A percentile compares a stretch with the other conserved stretches of the same genome.
phyloP scores from a whole-genome alignment of 2,888 invertebrate genomes.

The Bombylius discolor region DNA sequence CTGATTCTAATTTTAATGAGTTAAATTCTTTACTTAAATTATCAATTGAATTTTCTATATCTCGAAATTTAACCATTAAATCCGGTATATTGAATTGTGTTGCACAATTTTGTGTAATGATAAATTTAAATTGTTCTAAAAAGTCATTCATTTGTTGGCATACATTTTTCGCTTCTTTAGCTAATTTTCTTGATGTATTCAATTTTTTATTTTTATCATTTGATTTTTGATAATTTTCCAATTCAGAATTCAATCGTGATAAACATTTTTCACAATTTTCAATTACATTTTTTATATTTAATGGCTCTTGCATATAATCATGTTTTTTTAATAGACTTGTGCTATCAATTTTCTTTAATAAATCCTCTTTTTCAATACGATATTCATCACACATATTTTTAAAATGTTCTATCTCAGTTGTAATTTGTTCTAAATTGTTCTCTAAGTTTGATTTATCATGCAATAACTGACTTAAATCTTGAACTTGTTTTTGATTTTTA shows the following conservation, averaged over 20 bases:
- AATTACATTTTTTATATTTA: constrained; percentile 14
- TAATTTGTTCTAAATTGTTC: constrained; percentile 36
- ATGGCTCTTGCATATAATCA: too few species aligned
- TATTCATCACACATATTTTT: background rate
- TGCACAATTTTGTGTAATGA: background rate
- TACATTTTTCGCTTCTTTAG: constrained; percentile 32
- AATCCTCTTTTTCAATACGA: too few species aligned
- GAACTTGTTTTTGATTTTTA: constrained; percentile 45
- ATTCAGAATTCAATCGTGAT: constrained; percentile 26
- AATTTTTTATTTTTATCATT: constrained; percentile 31
- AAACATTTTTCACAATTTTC: constrained; percentile 30
- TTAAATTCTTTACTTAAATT: background rate
- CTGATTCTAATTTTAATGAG: background rate
- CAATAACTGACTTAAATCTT: constrained; percentile 40
- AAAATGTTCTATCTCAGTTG: constrained; percentile 34
- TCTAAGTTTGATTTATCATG: constrained; percentile 38
- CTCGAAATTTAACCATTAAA: background rate
- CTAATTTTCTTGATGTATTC: constrained; percentile 31
- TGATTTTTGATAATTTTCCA: constrained; percentile 32
- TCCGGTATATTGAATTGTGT: too few species aligned
- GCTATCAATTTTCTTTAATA: too few species aligned
- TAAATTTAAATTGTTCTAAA: constrained; percentile 19
- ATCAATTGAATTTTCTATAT: background rate
- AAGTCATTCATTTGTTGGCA: constrained; percentile 28
- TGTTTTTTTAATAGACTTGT: too few species aligned